phyloP scores from a whole-genome alignment of 2,888 invertebrate genomes.

The Platycheirus albimanus region DNA sequence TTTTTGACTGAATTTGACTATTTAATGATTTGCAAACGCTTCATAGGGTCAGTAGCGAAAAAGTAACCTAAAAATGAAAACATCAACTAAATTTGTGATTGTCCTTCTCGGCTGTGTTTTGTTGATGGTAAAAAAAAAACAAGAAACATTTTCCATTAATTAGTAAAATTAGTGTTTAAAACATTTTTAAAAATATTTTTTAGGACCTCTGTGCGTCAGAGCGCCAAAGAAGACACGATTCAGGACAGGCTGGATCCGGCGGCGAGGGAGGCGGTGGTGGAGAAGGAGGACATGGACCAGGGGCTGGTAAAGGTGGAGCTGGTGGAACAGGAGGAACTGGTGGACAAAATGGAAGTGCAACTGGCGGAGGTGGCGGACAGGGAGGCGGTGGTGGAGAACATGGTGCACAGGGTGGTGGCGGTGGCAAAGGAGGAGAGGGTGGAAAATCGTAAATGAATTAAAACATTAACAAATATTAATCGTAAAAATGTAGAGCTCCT shows the following conservation, averaged over 20 bases:
- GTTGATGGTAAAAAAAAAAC: conserved; percentile 19
- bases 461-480: too few relatives aligned
- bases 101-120: conserved; percentile 37
- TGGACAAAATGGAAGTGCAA: background rate
- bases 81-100: conserved; percentile 38
- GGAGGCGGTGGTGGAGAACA: background rate
- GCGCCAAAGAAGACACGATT: background rate
- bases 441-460: background rate
- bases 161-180: background rate
- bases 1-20: background rate
- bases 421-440: background rate
- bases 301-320: background rate
- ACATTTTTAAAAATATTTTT: background rate
- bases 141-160: background rate
- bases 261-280: background rate
- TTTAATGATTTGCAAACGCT: background rate
- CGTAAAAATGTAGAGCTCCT: too few relatives aligned
- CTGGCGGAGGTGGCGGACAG: background rate
- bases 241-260: background rate
- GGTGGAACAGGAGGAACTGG: background rate
- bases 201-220: background rate
- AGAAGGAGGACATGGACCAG: background rate
- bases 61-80: conserved; percentile 41
- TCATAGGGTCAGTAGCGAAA: background rate
- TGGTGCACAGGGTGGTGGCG: background rate